Base-by-base conservation (phyloP, 2,888 invertebrate species). In the Anodontia alba region DNA sequence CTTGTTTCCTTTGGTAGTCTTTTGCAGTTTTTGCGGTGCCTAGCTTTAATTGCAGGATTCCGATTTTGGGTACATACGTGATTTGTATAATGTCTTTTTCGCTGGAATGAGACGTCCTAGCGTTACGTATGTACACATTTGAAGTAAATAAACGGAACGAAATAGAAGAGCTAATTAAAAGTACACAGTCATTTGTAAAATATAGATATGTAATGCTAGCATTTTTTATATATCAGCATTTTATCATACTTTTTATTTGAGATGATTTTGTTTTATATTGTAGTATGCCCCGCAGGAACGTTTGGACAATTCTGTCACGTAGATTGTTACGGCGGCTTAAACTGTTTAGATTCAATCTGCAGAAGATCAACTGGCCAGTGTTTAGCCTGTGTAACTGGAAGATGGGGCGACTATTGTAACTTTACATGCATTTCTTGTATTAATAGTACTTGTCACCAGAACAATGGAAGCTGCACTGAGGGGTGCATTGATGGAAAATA, bases 341-440 rank as follows among this genome's bases (percentile, higher is more conserved):
- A 54, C 7, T 84, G 84, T 51, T 17, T 54, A 12, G 46, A 72
- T 43, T 15, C 26, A 7, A n/a, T 54, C 10, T 84, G 84, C 38
- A 43, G 75, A 29, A 57, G 84, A 7, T 77, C 72, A 31, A 80
- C 74, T 2, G 77, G 80, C 5, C n/a, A 73, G n/a, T 84, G 84
- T 51, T 46, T 29, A 1, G 62, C 43, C 0, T 85, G 85, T 49
- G 62, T 72, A 1, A 26, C 68, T 17, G 31, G 29, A 0, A 62
- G 20, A 38, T 78, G 73, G 75, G 82, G 70, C 15, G 26, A 38
- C 5, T n/a, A 51, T 49, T 76, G 78, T 46, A 71, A 82, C 20
- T 36, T 31, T 15, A 33, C 71, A 23, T 80, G 80, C 31, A 68
- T 42, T 8, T 66, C 74, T n/a, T 81, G 81, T 26, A 38, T 51